These are phyloP conservation scores for Brotula barbata DNA, from an alignment of 2,797 vertebrate genomes.

Conservation along the genomic window DNA sequence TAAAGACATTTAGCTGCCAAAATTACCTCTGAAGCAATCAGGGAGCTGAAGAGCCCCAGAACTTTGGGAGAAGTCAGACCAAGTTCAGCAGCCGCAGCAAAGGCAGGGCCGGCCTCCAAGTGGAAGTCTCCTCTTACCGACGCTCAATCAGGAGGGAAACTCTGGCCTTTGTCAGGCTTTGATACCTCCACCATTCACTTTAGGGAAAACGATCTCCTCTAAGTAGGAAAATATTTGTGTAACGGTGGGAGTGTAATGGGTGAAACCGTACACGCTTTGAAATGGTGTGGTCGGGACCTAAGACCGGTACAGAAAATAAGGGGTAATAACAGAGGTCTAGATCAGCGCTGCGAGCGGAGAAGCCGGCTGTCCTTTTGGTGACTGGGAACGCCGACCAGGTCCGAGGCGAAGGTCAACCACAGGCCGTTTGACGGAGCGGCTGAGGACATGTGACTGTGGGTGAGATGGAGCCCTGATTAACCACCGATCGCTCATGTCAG, in stretches of 20 bases:
- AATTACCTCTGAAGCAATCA: conserved; percentile 42
- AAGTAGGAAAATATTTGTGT: conserved; percentile 73
- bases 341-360: too few species aligned
- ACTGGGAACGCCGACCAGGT: too few species aligned
- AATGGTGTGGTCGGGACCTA: conserved; percentile 8
- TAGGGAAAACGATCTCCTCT: conserved; percentile 46
- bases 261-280: conserved; percentile 46
- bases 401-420: too few species aligned
- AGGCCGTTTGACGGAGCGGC: too few species aligned
- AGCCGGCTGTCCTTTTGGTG: too few species aligned
- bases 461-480: too few species aligned
- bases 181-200: conserved; percentile 30
- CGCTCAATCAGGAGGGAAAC: conserved; percentile 52
- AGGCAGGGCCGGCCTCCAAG: conserved; percentile 11
- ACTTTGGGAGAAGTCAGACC: conserved; percentile 35
- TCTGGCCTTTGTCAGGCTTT: conserved; percentile 62
- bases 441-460: too few species aligned
- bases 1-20: conserved; percentile 37
- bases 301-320: conserved; percentile 14
- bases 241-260: conserved; percentile 34
- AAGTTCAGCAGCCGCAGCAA: conserved; percentile 28
- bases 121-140: conserved; percentile 49
- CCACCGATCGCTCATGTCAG: too few species aligned
- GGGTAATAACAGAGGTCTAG: conserved; percentile 20
- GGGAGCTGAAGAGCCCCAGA: conserved; percentile 10